phyloP scores from a whole-genome alignment of 2,888 invertebrate species.

The Pandemis heparana region DNA sequence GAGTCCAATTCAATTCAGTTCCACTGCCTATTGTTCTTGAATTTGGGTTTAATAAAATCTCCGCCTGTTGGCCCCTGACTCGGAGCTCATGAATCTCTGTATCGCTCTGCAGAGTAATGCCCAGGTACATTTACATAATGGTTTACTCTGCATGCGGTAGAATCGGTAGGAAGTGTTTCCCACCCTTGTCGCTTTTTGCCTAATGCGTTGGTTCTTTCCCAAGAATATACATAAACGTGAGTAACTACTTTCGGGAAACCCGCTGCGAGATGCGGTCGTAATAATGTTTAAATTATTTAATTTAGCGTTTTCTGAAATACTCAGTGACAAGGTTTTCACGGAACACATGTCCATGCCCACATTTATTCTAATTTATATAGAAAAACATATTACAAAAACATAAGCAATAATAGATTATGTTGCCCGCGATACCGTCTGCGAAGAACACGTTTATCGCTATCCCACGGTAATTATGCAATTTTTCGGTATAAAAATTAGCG shows the following conservation, averaged over 20 bases:
- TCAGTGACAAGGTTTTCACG: no score
- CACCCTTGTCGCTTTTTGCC: constrained; percentile 4
- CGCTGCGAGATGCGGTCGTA: neutral
- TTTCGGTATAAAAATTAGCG: no score
- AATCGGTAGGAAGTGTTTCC: constrained; percentile 11
- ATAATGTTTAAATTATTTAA: no score
- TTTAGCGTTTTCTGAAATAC: no score
- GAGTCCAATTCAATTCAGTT: neutral
- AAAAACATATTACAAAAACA: no score
- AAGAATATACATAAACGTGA: neutral
- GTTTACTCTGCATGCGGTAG: constrained; percentile 5
- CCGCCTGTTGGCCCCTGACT: constrained; percentile 2
- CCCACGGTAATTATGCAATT: no score
- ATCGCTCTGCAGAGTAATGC: constrained; percentile 24
- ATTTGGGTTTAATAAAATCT: constrained; percentile 24
- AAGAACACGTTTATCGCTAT: no score
- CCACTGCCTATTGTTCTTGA: neutral
- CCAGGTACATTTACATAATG: constrained; percentile 35
- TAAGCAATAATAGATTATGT: no score
- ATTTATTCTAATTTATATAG: no score
- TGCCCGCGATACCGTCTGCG: no score
- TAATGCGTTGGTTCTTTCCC: constrained; percentile 6
- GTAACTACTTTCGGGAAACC: neutral
- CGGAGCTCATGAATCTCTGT: constrained; percentile 16
- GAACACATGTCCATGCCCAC: no score